These are phyloP conservation scores for Chaetodon trifasciatus DNA, from an alignment of 2,797 vertebrate species.

Conservation along the genomic window DNA sequence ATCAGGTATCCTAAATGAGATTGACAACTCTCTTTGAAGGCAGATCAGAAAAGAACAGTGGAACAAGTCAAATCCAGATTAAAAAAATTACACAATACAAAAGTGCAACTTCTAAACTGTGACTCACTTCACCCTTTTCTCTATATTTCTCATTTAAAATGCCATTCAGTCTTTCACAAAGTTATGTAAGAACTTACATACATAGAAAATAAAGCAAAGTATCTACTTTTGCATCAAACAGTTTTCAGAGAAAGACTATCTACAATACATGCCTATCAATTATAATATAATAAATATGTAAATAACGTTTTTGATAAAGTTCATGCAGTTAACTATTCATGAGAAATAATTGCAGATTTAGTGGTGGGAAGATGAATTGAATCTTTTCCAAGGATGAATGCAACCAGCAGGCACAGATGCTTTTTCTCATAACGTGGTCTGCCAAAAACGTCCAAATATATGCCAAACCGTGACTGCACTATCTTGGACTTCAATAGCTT, in stretches of 20 bases:
- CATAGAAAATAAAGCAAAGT: background rate
- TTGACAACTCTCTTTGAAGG: background rate
- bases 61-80: background rate
- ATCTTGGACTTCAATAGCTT: constrained; percentile 46
- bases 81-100: background rate
- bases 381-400: constrained; percentile 38
- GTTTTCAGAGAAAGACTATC: background rate
- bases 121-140: background rate
- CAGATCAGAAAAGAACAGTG: background rate
- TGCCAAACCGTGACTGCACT: constrained; percentile 41
- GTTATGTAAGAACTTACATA: background rate
- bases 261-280: background rate
- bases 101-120: background rate
- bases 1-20: background rate
- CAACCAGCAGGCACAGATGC: constrained; percentile 42
- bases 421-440: constrained; percentile 23
- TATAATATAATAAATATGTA: constrained; percentile 21
- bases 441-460: constrained; percentile 50
- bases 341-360: constrained; percentile 34
- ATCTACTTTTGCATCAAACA: background rate
- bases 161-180: background rate
- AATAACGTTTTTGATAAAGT: constrained; percentile 19
- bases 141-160: background rate
- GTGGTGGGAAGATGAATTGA: constrained; percentile 34
- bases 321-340: constrained; percentile 39